These are phyloP conservation scores for Drosophila ogumai DNA, from an alignment of 1,140 invertebrate genomes.

Conservation along the genomic window DNA sequence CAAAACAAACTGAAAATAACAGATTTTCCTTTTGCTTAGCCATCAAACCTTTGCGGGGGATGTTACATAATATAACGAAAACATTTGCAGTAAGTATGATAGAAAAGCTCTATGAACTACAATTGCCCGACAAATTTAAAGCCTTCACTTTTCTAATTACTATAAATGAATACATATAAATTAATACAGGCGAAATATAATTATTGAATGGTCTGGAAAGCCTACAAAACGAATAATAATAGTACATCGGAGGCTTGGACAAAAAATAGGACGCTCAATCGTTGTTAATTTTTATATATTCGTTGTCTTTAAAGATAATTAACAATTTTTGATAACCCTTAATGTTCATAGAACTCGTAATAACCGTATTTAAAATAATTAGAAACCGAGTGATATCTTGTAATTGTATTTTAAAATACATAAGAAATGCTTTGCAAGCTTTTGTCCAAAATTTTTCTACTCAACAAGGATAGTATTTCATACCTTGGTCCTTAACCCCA, in stretches of 20 bases:
- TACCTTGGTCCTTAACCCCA: background rate
- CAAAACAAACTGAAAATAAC: conserved; percentile 50
- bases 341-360: background rate
- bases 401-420: background rate
- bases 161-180: background rate
- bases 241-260: too few species aligned
- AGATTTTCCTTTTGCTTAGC: conserved; percentile 37
- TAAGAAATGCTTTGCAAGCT: background rate
- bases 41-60: background rate
- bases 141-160: background rate
- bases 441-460: too few species aligned
- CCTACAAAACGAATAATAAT: background rate
- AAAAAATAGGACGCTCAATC: background rate
- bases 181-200: background rate
- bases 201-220: background rate
- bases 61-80: conserved; percentile 6
- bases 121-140: background rate
- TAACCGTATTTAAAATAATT: background rate
- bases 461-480: background rate
- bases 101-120: background rate
- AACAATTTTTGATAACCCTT: too few species aligned
- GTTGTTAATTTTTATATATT: too few species aligned
- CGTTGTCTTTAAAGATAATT: background rate
- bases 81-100: background rate
- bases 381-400: too few species aligned